Base-by-base conservation (phyloP, 2,888 invertebrate species). In the Erpobdella octoculata region DNA sequence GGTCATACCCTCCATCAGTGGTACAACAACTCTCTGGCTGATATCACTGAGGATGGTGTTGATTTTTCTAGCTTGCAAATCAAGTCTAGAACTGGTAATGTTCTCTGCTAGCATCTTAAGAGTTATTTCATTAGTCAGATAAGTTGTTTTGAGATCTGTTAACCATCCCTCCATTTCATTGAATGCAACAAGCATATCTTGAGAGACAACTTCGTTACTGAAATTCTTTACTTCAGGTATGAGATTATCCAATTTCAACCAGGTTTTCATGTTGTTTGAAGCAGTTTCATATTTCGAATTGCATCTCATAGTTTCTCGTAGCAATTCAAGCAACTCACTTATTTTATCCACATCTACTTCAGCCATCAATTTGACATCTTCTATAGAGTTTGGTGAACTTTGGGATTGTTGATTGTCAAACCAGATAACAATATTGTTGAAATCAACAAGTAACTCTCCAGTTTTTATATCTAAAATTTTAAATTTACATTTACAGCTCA, bases 101-200 rank as follows among this genome's bases (percentile, higher is more conserved):
- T 68, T n/a, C 1, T 68, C 15, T 1, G 72, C 72, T 0, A 72
- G 68, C 3, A 28, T 0, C 8, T 18, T 25, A 33, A 66, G 66
- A 21, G 72, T 68, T 5, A 72, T 59, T 31, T 21, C 18, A n/a
- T 38, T 69, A 28, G 18, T 8, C n/a, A 48, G 9, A 37, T 72
- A 72, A 59, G 28, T 58, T 0, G n/a, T 31, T 31, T 67, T 37
- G 0, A 72, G 61, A 15, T 68, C 25, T 35, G 18, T 15, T 0
- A 72, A 31, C 72, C 72, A 72, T 0, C 21, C 33, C 35, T 68
- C 37, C 38, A 67, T 67, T 12, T 72, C 68, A n/a, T 59, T 21
- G 64, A 72, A 72, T 15, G 58, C 31, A n/a, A 59, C 41, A 21
- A 72, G 68, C 28, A 72, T 66, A 18, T 36, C 31, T 28, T 72